Evolutionary conservation across 2,797 vertebrate genomes (phyloP).

Genomic region (Enteromius unitaeniatus): DNA sequence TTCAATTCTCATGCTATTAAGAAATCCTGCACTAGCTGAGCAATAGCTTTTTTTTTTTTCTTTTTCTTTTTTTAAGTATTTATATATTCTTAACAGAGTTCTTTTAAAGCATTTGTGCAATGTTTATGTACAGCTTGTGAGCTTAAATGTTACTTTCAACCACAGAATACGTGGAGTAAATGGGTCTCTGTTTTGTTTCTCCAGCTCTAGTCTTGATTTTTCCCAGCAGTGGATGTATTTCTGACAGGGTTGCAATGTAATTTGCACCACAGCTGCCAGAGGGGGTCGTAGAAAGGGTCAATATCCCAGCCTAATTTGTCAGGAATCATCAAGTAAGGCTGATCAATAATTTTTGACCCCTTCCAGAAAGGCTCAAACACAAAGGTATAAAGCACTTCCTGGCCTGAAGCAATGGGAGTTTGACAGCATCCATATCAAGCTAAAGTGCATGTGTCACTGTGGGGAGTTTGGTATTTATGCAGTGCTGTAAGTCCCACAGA

Average conservation of each 20-base stretch:
- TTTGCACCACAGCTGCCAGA: slow-evolving; percentile 61
- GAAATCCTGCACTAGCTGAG: neutral
- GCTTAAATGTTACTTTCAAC: slow-evolving; percentile 31
- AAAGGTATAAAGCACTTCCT: slow-evolving; percentile 62
- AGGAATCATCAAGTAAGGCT: slow-evolving; percentile 71
- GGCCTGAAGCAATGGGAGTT: slow-evolving; percentile 63
- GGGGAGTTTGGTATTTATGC: slow-evolving; percentile 74
- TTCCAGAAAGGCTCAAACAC: slow-evolving; percentile 66
- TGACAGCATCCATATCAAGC: slow-evolving; percentile 65
- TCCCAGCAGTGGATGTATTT: slow-evolving; percentile 58
- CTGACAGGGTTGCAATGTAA: slow-evolving; percentile 70
- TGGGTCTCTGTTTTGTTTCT: slow-evolving; percentile 33
- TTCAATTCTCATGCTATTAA: neutral
- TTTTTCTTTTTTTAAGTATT: neutral
- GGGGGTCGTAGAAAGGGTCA: slow-evolving; percentile 71
- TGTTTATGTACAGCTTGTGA: slow-evolving; percentile 12
- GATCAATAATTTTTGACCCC: slow-evolving; percentile 77
- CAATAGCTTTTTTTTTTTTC: too few species aligned
- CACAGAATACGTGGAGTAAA: neutral
- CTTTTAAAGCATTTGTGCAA: neutral
- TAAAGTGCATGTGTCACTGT: slow-evolving; percentile 69
- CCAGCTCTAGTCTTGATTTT: slow-evolving; percentile 37
- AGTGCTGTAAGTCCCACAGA: slow-evolving; percentile 71
- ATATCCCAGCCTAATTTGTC: slow-evolving; percentile 72
- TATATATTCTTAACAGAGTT: neutral